A percentile compares a stretch with the other conserved stretches of the same genome.
Conservation (phyloP, 2,797 vertebrate species). For the Podarcis siculus region DNA sequence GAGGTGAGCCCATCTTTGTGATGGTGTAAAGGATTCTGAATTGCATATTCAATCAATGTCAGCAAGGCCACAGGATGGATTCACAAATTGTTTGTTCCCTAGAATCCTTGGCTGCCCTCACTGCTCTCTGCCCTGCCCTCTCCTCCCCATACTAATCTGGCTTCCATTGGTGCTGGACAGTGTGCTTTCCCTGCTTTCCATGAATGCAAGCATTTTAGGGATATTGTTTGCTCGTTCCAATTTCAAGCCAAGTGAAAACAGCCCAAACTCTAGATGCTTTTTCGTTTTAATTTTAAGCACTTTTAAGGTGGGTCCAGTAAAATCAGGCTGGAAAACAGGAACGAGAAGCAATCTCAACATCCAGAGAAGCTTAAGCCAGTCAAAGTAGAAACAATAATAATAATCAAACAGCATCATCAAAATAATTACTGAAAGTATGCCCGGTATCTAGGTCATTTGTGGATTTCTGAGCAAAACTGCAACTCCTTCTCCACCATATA, state of each 20-base stretch:
- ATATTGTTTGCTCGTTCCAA: neutral
- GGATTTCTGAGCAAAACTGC: neutral
- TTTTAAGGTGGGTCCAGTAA: neutral
- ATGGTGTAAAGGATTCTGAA: neutral
- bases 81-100: neutral
- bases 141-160: neutral
- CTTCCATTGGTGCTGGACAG: neutral
- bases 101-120: neutral
- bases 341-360: neutral
- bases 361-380: conserved; percentile 1
- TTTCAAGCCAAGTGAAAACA: neutral
- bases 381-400: neutral
- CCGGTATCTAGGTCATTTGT: conserved; percentile 15
- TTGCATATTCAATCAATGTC: neutral
- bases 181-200: too few relatives aligned
- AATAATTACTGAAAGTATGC: conserved; percentile 4
- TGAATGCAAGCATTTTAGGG: neutral
- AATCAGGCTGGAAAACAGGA: neutral
- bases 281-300: neutral
- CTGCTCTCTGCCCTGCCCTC: neutral
- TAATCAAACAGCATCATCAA: conserved; percentile 17
- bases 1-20: neutral
- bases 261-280: neutral
- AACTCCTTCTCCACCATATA: neutral
- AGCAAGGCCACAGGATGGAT: neutral